Evolutionary conservation across 2,888 invertebrate genomes (phyloP).

Genomic region (Nomada hirtipes): DNA sequence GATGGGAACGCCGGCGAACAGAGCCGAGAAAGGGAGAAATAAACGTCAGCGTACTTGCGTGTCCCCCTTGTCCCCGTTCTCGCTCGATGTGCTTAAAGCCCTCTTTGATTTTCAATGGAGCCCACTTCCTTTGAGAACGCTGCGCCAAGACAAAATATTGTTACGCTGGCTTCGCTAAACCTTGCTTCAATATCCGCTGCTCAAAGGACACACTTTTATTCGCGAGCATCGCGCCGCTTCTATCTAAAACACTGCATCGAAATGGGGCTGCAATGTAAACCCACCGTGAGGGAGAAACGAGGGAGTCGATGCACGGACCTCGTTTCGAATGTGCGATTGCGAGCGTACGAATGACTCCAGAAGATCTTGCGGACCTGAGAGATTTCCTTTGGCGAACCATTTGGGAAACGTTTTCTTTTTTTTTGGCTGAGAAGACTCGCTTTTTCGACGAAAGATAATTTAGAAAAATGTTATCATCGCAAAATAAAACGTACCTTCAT

Average conservation of each 20-base stretch:
- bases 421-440: no score
- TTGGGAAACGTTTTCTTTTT: no score
- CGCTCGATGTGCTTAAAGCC: constrained; percentile 31
- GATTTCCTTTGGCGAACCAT: no score
- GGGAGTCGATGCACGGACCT: background rate
- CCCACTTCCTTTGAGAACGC: constrained; percentile 42
- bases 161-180: constrained; percentile 53
- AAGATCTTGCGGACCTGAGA: background rate
- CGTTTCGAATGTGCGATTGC: background rate
- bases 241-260: constrained; percentile 44
- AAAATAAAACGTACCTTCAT: no score
- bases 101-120: constrained; percentile 59
- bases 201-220: constrained; percentile 58
- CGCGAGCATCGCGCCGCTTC: constrained; percentile 25
- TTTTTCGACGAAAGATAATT: no score
- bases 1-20: background rate
- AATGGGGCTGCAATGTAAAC: constrained; percentile 48
- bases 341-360: background rate
- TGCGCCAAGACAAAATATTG: constrained; percentile 55
- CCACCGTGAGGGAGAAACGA: background rate
- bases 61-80: constrained; percentile 22
- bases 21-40: constrained; percentile 3
- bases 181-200: constrained; percentile 48
- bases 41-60: constrained; percentile 16
- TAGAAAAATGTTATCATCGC: background rate